These are phyloP conservation scores for Acrobasis consociella DNA, from an alignment of 2,888 invertebrate genomes.

Conservation along the genomic window DNA sequence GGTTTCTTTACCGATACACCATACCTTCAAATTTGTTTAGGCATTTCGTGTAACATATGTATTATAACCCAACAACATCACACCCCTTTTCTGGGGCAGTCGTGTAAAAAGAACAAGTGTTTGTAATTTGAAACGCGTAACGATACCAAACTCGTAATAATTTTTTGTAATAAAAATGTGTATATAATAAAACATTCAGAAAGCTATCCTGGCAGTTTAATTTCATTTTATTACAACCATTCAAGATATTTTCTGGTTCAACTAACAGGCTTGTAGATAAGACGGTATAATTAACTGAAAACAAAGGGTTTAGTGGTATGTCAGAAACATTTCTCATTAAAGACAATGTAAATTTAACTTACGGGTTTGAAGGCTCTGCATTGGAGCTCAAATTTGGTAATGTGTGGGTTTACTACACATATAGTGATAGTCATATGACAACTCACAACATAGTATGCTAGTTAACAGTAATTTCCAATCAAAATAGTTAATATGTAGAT, in stretches of 20 bases:
- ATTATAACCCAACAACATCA: too few relatives aligned
- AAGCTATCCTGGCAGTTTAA: not conserved
- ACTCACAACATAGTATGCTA: too few relatives aligned
- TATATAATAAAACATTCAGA: not conserved
- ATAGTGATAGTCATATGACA: too few relatives aligned
- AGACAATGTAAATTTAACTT: slow-evolving; percentile 19
- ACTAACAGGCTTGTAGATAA: not conserved
- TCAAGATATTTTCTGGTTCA: not conserved
- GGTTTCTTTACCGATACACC: too few relatives aligned
- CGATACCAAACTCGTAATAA: too few relatives aligned
- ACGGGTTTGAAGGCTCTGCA: not conserved
- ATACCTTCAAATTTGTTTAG: too few relatives aligned
- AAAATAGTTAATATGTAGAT: too few relatives aligned
- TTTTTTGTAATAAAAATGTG: not conserved
- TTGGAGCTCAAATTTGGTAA: not conserved
- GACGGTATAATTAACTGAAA: slow-evolving; percentile 12
- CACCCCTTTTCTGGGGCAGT: too few relatives aligned
- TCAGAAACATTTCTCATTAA: slow-evolving; percentile 20
- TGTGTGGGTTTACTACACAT: not conserved
- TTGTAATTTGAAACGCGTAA: too few relatives aligned
- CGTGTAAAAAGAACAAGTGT: too few relatives aligned
- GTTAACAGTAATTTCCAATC: too few relatives aligned
- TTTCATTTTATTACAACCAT: not conserved
- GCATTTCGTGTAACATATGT: too few relatives aligned
- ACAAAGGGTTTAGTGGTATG: slow-evolving; percentile 16